A percentile compares a stretch with the other conserved stretches of the same genome.
phyloP scores from a whole-genome alignment of 2,113 vertebrate genomes.

The Herpetotheres cachinnans region DNA sequence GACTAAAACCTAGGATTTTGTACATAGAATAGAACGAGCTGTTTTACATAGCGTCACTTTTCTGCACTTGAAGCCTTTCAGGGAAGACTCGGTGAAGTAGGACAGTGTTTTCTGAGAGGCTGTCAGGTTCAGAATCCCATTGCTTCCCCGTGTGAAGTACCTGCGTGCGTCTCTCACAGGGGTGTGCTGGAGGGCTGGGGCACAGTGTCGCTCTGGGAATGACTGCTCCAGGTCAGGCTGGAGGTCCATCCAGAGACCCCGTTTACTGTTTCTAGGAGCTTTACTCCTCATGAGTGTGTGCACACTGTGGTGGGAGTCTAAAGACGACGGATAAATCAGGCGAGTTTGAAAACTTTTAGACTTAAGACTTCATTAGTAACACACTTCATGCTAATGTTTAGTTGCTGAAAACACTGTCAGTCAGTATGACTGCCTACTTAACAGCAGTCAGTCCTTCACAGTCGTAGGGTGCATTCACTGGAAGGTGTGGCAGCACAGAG shows the following conservation, averaged over 20 bases:
- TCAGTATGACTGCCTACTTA: too few relatives aligned
- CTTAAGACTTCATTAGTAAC: not conserved
- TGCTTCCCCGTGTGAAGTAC: fast-evolving
- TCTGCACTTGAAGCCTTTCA: not conserved
- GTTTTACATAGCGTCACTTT: fast-evolving
- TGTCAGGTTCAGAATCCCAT: not conserved
- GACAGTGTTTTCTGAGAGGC: fast-evolving
- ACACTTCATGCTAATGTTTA: not conserved
- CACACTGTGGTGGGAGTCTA: fast-evolving
- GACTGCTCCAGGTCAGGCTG: not conserved
- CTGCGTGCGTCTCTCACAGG: fast-evolving
- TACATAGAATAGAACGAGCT: fast-evolving
- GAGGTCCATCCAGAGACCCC: not conserved
- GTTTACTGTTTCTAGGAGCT: fast-evolving
- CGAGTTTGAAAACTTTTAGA: not conserved
- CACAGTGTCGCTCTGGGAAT: not conserved
- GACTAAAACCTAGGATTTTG: not conserved
- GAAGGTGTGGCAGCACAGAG: not conserved
- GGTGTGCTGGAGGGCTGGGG: not conserved
- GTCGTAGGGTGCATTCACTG: not conserved
- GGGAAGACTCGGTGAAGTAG: not conserved
- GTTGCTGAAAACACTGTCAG: not conserved
- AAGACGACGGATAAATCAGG: not conserved
- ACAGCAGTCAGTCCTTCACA: not conserved
- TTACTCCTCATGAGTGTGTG: not conserved